These are phyloP conservation scores for Tenodera sinensis DNA, from an alignment of 2,888 invertebrate species.

Conservation along the genomic window DNA sequence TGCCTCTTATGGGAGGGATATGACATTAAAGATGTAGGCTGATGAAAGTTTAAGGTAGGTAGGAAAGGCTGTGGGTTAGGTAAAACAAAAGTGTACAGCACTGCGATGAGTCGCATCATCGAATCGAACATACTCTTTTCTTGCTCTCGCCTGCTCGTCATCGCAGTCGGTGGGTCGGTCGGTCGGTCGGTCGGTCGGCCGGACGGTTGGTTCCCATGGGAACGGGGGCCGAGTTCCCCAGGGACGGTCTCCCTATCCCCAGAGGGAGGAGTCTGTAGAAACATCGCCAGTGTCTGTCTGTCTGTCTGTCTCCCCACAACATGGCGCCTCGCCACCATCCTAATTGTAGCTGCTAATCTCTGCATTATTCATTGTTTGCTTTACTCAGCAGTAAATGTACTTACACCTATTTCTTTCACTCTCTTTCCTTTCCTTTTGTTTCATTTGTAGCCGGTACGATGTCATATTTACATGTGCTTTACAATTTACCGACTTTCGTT, in stretches of 20 bases:
- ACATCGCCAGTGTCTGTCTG: neutral
- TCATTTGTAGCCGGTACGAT: neutral
- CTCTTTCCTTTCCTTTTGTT: neutral
- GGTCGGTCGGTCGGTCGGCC: conserved; percentile 21
- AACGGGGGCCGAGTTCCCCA: conserved; percentile 41
- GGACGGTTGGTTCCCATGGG: conserved; percentile 55
- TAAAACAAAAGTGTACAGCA: neutral
- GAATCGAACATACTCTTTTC: conserved; percentile 1
- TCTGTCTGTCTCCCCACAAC: conserved; percentile 4
- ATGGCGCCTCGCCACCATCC: neutral
- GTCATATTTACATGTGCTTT: neutral
- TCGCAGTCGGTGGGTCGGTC: neutral
- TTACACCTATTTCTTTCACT: neutral
- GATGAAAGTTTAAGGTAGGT: no score
- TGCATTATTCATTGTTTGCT: neutral
- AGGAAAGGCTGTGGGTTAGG: neutral
- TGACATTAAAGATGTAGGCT: neutral
- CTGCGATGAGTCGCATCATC: neutral
- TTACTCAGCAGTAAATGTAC: neutral
- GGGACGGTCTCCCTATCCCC: conserved; percentile 18
- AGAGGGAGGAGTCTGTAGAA: conserved; percentile 25
- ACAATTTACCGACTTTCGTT: neutral
- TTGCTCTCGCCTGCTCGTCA: neutral
- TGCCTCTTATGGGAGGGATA: neutral
- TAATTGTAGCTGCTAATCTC: neutral